Base-by-base conservation (phyloP, 1,140 invertebrate species). In the Platyscapa corneri region DNA sequence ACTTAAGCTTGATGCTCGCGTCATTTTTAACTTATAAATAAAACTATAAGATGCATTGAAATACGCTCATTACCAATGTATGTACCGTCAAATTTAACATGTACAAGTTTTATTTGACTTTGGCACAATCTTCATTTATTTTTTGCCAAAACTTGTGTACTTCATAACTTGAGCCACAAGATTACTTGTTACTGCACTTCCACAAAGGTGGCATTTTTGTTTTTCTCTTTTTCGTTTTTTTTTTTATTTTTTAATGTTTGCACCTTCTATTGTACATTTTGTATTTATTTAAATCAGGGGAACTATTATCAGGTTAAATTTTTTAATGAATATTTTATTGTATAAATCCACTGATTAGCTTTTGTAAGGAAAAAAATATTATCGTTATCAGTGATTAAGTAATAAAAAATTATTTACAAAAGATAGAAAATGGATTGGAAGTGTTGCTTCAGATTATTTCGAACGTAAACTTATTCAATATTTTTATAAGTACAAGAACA, bases 401-500 rank as follows among this genome's bases (percentile, higher is more conserved):
- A 80, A 84, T 79, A 65, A 81, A 64, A 85, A 84, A 80, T 84
- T 84, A 79, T 84, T 84, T 84, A 85, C 78, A 78, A 74, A 74
- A n/a, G 27, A 80, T 74, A 80, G 49, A 86, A 37, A 80, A 67
- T 82, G 34, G 72, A 86, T 86, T 80, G 64, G 81, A 86, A 86
- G 64, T 60, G 65, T 79, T 83, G 49, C 75, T 86, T 86, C 56
- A 42, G 46, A 86, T 86, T 72, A 83, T 86, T 86, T 86, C 46
- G 27, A 83, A 86, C 76, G 39, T 83, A 83, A 83, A 86, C 76
- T 83, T 86, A 80, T 83, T 83, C 72, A 83, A 86, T 86, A 86
- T 86, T 86, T 86, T 86, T 86, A 86, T 86, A 86, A 86, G 39
- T 86, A 83, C 42, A 49, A 85, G 64, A 82, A 86, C 75, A 86